Percentiles rank a stretch among this genome's conserved stretches.
phyloP scores from a whole-genome alignment of 2,113 vertebrate genomes.

The Scomber colias region DNA sequence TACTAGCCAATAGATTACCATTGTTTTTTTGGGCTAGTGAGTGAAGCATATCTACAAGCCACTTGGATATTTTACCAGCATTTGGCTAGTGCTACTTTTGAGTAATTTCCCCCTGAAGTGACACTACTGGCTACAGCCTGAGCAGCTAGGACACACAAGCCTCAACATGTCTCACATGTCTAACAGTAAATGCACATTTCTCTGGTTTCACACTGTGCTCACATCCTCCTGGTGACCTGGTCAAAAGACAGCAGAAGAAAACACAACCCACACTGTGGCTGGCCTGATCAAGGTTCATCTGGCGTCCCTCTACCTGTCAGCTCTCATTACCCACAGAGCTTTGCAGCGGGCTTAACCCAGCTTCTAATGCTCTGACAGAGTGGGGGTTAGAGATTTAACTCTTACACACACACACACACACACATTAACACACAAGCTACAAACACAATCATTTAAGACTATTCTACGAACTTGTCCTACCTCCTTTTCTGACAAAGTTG shows the following conservation, averaged over 20 bases:
- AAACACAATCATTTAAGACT: constrained; percentile 34
- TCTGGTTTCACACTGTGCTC: background rate
- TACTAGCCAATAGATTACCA: too few relatives aligned
- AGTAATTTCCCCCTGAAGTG: background rate
- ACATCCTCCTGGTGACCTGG: background rate
- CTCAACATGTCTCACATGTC: background rate
- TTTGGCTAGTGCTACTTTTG: too few relatives aligned
- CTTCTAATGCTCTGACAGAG: constrained; percentile 54
- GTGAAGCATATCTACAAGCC: background rate
- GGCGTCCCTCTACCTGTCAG: constrained; percentile 63
- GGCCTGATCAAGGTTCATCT: constrained; percentile 41
- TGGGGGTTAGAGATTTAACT: constrained; percentile 66
- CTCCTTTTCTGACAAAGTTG: constrained; percentile 71
- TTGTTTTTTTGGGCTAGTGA: background rate
- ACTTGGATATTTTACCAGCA: too few relatives aligned
- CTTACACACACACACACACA: constrained; percentile 41
- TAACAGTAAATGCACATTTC: background rate
- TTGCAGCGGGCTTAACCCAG: constrained; percentile 74
- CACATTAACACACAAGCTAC: constrained; percentile 30
- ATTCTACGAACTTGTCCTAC: constrained; percentile 59
- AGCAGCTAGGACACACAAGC: background rate
- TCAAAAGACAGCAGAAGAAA: constrained; percentile 12
- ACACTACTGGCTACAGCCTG: background rate
- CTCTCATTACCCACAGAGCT: constrained; percentile 75
- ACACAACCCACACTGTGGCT: background rate